Conservation (phyloP, 2,797 vertebrate species). For the Spondyliosoma cantharus region DNA sequence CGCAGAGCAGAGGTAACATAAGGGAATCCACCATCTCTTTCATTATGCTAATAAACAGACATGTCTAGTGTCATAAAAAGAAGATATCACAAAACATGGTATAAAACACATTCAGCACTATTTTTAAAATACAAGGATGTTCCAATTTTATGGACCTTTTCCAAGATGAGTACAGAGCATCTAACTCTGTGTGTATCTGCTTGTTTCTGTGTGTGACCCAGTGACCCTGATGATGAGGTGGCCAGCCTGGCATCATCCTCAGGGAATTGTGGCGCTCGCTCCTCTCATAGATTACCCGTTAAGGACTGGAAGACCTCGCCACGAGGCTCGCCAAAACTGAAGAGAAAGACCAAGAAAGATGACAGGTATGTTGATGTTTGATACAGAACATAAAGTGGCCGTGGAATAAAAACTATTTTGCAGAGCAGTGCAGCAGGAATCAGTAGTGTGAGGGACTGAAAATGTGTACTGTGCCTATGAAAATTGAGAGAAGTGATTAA, state of each 20-base stretch:
- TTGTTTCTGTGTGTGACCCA: slow-evolving; percentile 64
- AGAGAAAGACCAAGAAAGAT: slow-evolving; percentile 92
- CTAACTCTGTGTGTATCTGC: not conserved
- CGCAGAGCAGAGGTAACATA: slow-evolving; percentile 91
- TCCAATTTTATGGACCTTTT: not conserved
- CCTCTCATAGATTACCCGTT: slow-evolving; percentile 89
- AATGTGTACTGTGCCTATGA: too few relatives aligned
- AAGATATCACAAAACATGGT: not conserved
- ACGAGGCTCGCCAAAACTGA: slow-evolving; percentile 91
- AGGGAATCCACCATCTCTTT: not conserved
- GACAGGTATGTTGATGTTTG: slow-evolving; percentile 84
- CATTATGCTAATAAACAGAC: not conserved
- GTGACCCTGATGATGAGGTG: slow-evolving; percentile 96
- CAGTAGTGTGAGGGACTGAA: too few relatives aligned
- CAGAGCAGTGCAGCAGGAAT: too few relatives aligned
- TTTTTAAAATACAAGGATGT: not conserved
- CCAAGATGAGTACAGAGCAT: not conserved
- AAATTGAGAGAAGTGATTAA: too few relatives aligned
- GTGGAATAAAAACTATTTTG: not conserved
- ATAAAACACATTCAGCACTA: not conserved
- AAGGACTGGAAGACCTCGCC: slow-evolving; percentile 98
- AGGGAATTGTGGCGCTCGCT: slow-evolving; percentile 88
- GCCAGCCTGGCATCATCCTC: slow-evolving; percentile 91
- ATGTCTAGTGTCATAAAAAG: not conserved
- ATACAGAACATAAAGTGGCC: too few relatives aligned